Base-by-base conservation (phyloP, 2,113 vertebrate species). In the Fulmarus glacialis region DNA sequence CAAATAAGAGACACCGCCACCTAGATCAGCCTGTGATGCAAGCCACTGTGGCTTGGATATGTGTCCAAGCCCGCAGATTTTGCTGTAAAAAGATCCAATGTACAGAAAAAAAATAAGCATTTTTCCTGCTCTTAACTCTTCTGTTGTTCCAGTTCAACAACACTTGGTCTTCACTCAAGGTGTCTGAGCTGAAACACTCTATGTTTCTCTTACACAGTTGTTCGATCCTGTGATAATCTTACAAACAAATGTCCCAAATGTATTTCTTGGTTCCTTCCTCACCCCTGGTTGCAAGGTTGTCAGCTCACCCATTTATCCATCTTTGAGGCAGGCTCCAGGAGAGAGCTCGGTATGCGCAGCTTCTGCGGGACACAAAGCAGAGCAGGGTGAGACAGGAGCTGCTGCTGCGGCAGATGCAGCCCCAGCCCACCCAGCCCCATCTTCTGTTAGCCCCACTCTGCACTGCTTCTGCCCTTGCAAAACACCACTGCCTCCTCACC, bases 311-410 rank as follows among this genome's bases (percentile, higher is more conserved):
- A 94, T 70, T 95, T 98, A 70, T 97, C 98, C 59, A 89, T 86
- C 20, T 84, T 98, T 43, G 97, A 98, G 72, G 97, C 89, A 32
- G 98, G 98, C 63, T 99, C 98, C 48, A 99, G 98, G 85, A 99
- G 93, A 73, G 98, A 98, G 72, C 94, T 92, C 0, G 99, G 99
- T 52, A 99, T 93, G 27, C 94, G 95, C 82, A 99, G 98, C 98
- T 98, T 99, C 99, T 99, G 95, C 34, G 88, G 95, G 83, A 87
- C 87, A 95, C 29, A 36, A n/a, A 93, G 91, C 88, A 81, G 62
- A 82, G 82, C 22, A 40, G 47, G 15, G 27, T 95, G 74, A 91
- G 81, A 60, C n/a, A 63, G 32, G 38, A 92, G 59, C 75, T 64
- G 83, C 68, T 56, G 62, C 68, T 17, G 21, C 4, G 38, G 66